These are phyloP conservation scores for Ursus arctos DNA, from an alignment of 2,113 vertebrate species.

Conservation along the genomic window DNA sequence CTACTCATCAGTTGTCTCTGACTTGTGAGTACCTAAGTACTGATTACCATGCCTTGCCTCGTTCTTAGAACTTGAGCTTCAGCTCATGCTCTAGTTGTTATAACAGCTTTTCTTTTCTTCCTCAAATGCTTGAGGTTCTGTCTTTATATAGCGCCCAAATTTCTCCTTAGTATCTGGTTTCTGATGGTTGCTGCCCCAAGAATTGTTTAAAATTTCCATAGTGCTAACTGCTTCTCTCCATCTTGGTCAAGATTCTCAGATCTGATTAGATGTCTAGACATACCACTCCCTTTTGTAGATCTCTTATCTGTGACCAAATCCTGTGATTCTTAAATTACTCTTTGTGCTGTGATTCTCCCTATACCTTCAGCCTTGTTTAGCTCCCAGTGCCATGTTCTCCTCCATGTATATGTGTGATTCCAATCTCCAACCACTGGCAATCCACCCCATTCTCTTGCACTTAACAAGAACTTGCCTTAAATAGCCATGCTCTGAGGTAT, in stretches of 20 bases:
- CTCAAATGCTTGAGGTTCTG: background rate
- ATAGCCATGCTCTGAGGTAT: background rate
- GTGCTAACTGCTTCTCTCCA: background rate
- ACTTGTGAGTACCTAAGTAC: background rate
- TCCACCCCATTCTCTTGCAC: background rate
- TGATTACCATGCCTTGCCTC: background rate
- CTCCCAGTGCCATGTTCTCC: background rate
- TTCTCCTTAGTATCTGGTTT: background rate
- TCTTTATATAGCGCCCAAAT: background rate
- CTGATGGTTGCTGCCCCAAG: background rate
- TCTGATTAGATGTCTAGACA: background rate
- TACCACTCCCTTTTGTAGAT: background rate
- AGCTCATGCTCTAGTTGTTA: background rate
- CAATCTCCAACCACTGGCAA: background rate
- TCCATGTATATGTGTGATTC: background rate
- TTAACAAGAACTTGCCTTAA: background rate
- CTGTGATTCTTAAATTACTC: background rate
- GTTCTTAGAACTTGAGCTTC: background rate
- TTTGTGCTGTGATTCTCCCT: background rate
- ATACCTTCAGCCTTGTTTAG: background rate
- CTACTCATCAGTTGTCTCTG: background rate
- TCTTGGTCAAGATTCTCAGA: background rate
- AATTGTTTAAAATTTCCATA: background rate
- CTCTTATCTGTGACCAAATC: background rate
- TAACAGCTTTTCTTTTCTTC: background rate